Percentiles rank a stretch among this genome's conserved stretches.
Conservation (phyloP, 1,140 invertebrate genomes). For the Caenorhabditis elegans region DNA sequence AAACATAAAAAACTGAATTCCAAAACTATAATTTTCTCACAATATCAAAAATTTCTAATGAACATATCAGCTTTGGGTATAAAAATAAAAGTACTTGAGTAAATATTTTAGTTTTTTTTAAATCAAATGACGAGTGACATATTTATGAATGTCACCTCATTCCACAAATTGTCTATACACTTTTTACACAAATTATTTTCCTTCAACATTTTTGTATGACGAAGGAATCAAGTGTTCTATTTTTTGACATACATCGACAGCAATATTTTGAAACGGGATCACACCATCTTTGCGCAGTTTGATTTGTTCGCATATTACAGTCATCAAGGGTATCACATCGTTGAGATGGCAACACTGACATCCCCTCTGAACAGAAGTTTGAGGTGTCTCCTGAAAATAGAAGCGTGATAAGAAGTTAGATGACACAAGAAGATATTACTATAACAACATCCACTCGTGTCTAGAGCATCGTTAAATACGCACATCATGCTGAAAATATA, state of each 20-base stretch:
- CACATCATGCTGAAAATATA: neutral
- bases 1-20: neutral
- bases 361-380: neutral
- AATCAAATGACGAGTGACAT: too few species aligned
- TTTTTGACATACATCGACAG: slow-evolving; percentile 16
- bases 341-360: neutral
- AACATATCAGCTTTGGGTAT: too few species aligned
- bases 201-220: too few species aligned
- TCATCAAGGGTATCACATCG: neutral
- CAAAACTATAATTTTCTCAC: too few species aligned
- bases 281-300: neutral
- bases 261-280: neutral
- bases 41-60: too few species aligned
- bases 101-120: too few species aligned
- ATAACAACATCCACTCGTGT: neutral
- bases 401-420: neutral
- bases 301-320: neutral
- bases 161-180: too few species aligned
- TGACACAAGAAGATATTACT: neutral
- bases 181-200: too few species aligned
- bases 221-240: too few species aligned
- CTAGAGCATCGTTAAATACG: neutral
- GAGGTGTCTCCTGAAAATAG: neutral
- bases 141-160: too few species aligned
- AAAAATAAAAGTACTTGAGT: too few species aligned